Evolutionary conservation across 2,888 invertebrate species (phyloP), one percentile per base, ranked within the genome.

Genomic region (Keiferia lycopersicella): DNA sequence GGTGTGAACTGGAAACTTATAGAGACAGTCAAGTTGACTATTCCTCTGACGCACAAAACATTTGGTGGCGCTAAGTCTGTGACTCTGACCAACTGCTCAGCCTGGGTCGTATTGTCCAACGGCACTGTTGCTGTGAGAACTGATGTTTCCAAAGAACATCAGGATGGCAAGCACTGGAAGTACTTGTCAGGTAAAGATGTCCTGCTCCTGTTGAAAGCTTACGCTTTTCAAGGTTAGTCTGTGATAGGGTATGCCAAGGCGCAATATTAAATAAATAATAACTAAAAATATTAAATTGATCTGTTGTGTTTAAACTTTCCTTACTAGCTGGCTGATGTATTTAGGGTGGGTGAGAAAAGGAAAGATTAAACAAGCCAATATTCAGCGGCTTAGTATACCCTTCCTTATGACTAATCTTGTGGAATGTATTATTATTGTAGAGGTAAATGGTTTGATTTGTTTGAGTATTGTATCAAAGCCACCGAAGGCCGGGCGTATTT

Each of bases 141-240:
- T 65, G 96, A 96, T 78, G 94, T 98, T 61, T 95, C 95, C 2
- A 87, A 92, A 39, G 93, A 94, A 39, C 96, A 95, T 73, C 97
- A 95, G 0, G 96, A 96, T 80, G 98, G 98, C 34, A 96, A 96
- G 26, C 94, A 95, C 76, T 98, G 98, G 98, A 95, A 87, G 76
- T 95, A 84, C 93, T 94, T 79, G 71, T 75, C 88, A 82, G 91
- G 91, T 90, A 79, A 66, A 64, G 34, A 58, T 39, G 61, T 64
- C 14, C 62, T 64, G 64, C 22, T 39, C 61, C 64, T 61, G 53
- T 53, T 64, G 60, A 64, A 64, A 60, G 34, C 60, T 26, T 38
- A 61, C 30, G 64, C 64, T 61, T 56, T 51, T 26, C 64, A 64
- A 64, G 64, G 64, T 64, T 45, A 64, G 64, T 64, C 53, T 50